Evolutionary conservation across 2,797 vertebrate species (phyloP).

Genomic region (Cyclura pinguis): DNA sequence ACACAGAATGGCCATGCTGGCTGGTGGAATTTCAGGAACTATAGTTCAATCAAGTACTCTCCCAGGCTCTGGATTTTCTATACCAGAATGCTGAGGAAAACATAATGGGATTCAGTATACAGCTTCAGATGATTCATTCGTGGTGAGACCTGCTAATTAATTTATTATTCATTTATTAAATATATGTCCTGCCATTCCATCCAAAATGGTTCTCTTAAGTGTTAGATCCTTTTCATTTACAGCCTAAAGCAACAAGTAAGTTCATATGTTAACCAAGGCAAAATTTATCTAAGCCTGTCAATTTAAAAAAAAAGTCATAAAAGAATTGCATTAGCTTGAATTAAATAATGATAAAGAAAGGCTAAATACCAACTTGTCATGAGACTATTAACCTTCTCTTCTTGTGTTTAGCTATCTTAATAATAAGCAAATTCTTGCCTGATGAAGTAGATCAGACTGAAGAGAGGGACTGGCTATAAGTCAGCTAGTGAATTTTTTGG

Average conservation of each 20-base stretch:
- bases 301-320: not conserved
- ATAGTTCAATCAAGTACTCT: no score
- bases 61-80: no score
- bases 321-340: slow-evolving; percentile 2
- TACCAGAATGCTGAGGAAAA: no score
- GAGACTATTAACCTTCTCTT: not conserved
- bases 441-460: not conserved
- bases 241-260: slow-evolving; percentile 7
- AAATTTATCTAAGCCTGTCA: not conserved
- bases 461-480: not conserved
- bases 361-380: not conserved
- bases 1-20: no score
- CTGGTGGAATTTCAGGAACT: not conserved
- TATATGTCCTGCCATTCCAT: not conserved
- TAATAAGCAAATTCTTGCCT: not conserved
- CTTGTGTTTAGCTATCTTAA: not conserved
- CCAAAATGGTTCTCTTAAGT: not conserved
- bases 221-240: not conserved
- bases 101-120: no score
- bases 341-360: slow-evolving; percentile 2
- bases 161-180: not conserved
- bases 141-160: no score
- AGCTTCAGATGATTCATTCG: no score
- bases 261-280: not conserved
- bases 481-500: not conserved